Evolutionary conservation across 2,797 vertebrate species (phyloP).

Genomic region (Botia kubotai): DNA sequence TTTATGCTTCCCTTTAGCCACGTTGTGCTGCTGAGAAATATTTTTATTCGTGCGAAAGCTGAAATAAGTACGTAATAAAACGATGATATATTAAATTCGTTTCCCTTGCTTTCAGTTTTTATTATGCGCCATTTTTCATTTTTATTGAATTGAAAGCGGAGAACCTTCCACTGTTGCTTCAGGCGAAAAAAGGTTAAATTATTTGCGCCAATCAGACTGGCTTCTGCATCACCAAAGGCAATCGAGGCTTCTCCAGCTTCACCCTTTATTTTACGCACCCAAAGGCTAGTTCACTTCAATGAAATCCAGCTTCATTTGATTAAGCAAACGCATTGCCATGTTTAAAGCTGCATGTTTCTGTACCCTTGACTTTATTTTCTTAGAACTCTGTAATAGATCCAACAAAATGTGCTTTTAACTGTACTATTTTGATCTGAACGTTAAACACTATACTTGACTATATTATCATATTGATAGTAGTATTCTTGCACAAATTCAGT

Average conservation of each 20-base stretch:
- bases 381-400: neutral
- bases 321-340: slow-evolving; percentile 46
- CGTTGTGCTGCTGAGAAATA: slow-evolving; percentile 81
- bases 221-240: slow-evolving; percentile 61
- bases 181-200: slow-evolving; percentile 78
- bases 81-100: slow-evolving; percentile 86
- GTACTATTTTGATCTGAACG: neutral
- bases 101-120: slow-evolving; percentile 82
- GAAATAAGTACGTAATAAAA: slow-evolving; percentile 88
- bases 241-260: slow-evolving; percentile 52
- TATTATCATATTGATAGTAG: neutral
- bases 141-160: slow-evolving; percentile 83
- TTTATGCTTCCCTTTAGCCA: slow-evolving; percentile 85
- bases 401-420: neutral
- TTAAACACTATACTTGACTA: no score
- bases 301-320: slow-evolving; percentile 56
- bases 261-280: slow-evolving; percentile 48
- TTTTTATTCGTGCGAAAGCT: slow-evolving; percentile 83
- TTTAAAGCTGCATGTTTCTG: slow-evolving; percentile 42
- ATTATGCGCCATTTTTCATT: slow-evolving; percentile 84
- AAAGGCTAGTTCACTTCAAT: slow-evolving; percentile 57
- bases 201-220: slow-evolving; percentile 72
- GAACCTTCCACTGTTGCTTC: slow-evolving; percentile 71
- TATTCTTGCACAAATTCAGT: neutral
- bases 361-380: slow-evolving; percentile 18